A percentile compares a stretch with the other conserved stretches of the same genome.
These are phyloP conservation scores for Brachionus asplanchnoidis DNA, from an alignment of 1,140 invertebrate species.

Conservation along the genomic window DNA sequence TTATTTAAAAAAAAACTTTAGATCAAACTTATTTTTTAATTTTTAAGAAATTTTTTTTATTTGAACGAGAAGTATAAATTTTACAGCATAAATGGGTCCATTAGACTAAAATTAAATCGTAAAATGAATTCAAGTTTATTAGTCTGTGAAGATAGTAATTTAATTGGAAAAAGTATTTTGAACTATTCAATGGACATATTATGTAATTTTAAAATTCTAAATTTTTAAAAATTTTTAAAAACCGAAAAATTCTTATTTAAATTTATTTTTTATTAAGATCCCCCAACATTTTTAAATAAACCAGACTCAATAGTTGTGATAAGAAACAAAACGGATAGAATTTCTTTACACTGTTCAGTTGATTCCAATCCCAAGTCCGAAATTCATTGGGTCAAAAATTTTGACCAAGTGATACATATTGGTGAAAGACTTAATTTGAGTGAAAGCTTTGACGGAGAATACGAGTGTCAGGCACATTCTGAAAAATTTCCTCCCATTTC, in stretches of 20 bases:
- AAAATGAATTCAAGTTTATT: slow-evolving; percentile 1
- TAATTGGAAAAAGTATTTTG: background rate
- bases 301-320: background rate
- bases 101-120: background rate
- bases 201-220: slow-evolving; percentile 31
- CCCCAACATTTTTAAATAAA: background rate
- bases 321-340: background rate
- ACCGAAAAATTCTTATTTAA: background rate
- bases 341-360: background rate
- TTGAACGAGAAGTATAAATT: background rate
- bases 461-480: background rate
- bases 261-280: background rate
- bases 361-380: slow-evolving; percentile 14
- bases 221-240: too few relatives aligned
- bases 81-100: background rate
- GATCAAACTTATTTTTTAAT: background rate
- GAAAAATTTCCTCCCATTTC: background rate
- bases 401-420: background rate
- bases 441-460: background rate
- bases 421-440: background rate
- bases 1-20: too few relatives aligned
- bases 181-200: background rate
- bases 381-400: background rate
- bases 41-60: slow-evolving; percentile 1
- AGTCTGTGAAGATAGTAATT: background rate